Conservation (phyloP, 2,113 vertebrate genomes). For the Rattus norvegicus region DNA sequence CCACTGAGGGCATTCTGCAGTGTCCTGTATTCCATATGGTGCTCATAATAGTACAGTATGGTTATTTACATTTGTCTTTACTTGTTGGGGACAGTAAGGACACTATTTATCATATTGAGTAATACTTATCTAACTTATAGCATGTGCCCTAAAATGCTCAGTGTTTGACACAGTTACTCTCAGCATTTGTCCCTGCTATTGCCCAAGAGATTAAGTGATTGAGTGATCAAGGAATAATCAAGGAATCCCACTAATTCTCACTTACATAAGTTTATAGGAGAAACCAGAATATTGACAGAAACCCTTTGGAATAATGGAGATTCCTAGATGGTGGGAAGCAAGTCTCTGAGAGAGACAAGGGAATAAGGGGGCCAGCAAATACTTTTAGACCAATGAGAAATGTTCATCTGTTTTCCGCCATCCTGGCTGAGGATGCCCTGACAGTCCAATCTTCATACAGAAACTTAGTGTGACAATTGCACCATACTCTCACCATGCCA, state of each 20-base stretch:
- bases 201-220: too few relatives aligned
- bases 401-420: neutral
- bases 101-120: neutral
- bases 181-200: neutral
- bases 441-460: neutral
- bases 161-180: neutral
- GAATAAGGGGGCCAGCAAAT: neutral
- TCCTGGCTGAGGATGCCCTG: neutral
- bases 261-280: neutral
- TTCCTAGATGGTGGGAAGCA: neutral
- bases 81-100: neutral
- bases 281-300: neutral
- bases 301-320: neutral
- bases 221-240: neutral
- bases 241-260: slow-evolving; percentile 17
- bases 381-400: neutral
- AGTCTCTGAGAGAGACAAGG: neutral
- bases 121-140: neutral
- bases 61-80: neutral
- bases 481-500: neutral
- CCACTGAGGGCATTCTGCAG: neutral
- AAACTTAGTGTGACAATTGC: neutral
- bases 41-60: too few relatives aligned
- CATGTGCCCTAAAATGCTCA: neutral
- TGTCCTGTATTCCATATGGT: rapidly evolving